Conservation (phyloP, 2,797 vertebrate genomes). For the Agapornis canus region DNA sequence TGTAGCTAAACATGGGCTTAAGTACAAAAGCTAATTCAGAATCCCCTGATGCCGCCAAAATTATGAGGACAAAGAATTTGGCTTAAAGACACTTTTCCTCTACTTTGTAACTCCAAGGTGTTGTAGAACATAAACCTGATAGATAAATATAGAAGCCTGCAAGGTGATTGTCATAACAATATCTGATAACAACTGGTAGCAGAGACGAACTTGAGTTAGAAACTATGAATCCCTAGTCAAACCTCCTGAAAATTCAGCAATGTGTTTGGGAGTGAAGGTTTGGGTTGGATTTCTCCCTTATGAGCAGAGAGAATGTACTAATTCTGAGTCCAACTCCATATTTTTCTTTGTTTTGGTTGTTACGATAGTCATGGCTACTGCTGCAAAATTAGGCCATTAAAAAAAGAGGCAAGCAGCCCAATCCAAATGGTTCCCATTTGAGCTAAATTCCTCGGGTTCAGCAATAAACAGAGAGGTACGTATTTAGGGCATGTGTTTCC, state of each 20-base stretch:
- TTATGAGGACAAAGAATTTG: background rate
- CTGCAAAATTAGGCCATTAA: constrained; percentile 51
- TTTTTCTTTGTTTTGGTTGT: constrained; percentile 59
- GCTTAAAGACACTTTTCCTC: background rate
- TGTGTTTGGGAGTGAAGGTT: constrained; percentile 21
- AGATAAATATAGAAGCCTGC: background rate
- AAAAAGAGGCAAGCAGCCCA: constrained; percentile 24
- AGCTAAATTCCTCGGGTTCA: constrained; percentile 15
- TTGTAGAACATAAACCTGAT: background rate
- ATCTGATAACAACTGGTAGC: background rate
- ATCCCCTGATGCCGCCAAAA: background rate
- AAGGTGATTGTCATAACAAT: background rate
- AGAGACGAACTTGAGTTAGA: background rate
- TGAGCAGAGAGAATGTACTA: constrained; percentile 15
- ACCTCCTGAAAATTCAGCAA: background rate
- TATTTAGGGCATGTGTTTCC: constrained; percentile 53
- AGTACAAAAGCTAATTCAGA: background rate
- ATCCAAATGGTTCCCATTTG: constrained; percentile 33
- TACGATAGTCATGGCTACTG: constrained; percentile 61
- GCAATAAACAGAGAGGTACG: constrained; percentile 23
- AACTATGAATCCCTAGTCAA: background rate
- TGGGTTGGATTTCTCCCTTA: constrained; percentile 24
- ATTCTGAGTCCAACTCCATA: constrained; percentile 30
- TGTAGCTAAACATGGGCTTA: background rate
- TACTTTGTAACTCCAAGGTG: background rate